Percentiles rank a stretch among this genome's conserved stretches.
These are phyloP conservation scores for Pristiophorus japonicus DNA, from an alignment of 2,113 vertebrate genomes.

Conservation along the genomic window DNA sequence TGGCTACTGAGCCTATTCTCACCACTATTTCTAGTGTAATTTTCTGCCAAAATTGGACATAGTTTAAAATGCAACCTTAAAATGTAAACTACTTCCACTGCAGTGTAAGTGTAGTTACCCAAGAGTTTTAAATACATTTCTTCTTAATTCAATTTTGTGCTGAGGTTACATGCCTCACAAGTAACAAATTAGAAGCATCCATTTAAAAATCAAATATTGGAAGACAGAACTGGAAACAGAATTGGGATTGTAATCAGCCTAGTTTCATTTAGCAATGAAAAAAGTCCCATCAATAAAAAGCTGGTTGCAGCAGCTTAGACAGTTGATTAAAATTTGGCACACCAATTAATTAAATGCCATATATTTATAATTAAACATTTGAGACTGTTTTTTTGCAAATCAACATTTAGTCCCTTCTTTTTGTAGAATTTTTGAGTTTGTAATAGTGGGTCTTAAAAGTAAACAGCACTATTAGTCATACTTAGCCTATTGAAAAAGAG, in stretches of 20 bases:
- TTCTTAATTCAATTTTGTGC: neutral
- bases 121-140: neutral
- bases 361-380: no score
- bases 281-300: no score
- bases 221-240: neutral
- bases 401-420: no score
- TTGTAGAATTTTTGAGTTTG: no score
- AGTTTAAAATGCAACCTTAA: neutral
- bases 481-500: no score
- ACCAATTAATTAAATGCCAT: no score
- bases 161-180: neutral
- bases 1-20: neutral
- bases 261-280: neutral
- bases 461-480: no score
- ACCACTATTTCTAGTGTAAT: neutral
- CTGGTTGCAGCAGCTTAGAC: no score
- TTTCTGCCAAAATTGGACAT: neutral
- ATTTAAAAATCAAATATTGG: neutral
- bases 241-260: neutral
- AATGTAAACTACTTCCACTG: neutral
- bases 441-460: no score
- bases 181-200: neutral
- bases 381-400: no score
- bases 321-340: no score
- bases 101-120: neutral